Percentiles rank a stretch among this genome's conserved stretches.
Conservation (phyloP, 2,113 vertebrate genomes). For the Cyphomyrus discorhynchus region DNA sequence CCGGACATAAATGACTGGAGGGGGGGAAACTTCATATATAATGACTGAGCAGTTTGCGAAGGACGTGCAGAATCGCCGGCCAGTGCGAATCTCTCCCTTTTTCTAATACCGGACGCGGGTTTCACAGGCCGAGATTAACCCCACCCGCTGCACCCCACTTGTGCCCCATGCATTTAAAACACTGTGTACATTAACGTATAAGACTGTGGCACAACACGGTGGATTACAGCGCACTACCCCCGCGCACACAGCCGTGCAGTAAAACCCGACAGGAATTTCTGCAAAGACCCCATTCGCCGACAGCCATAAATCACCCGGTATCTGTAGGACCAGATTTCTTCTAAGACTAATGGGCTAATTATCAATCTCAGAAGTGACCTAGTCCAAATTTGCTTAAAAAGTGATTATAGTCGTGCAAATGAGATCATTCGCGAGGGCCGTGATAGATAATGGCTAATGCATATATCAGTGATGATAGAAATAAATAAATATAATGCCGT, state of each 20-base stretch:
- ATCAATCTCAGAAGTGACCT: not conserved
- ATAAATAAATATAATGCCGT: not conserved
- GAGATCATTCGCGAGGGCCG: not conserved
- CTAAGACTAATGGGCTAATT: not conserved
- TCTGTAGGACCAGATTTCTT: not conserved
- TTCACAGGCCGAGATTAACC: not conserved
- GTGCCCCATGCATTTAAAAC: not conserved
- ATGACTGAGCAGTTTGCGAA: not conserved
- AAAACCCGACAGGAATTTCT: not conserved
- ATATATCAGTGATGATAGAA: not conserved
- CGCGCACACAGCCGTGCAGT: not conserved
- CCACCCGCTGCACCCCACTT: not conserved
- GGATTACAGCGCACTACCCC: not conserved
- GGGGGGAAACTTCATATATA: not conserved
- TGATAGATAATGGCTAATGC: not conserved
- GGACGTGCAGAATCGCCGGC: not conserved
- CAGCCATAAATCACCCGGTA: not conserved
- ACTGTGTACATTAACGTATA: not conserved
- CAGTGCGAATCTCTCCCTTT: not conserved
- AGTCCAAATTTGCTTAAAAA: not conserved
- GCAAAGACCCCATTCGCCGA: not conserved
- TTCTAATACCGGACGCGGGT: not conserved
- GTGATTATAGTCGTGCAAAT: not conserved
- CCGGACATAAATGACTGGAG: not conserved
- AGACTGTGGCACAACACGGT: not conserved